Base-by-base conservation (phyloP, 1,140 invertebrate species). In the Trinorchestia longiramus region DNA sequence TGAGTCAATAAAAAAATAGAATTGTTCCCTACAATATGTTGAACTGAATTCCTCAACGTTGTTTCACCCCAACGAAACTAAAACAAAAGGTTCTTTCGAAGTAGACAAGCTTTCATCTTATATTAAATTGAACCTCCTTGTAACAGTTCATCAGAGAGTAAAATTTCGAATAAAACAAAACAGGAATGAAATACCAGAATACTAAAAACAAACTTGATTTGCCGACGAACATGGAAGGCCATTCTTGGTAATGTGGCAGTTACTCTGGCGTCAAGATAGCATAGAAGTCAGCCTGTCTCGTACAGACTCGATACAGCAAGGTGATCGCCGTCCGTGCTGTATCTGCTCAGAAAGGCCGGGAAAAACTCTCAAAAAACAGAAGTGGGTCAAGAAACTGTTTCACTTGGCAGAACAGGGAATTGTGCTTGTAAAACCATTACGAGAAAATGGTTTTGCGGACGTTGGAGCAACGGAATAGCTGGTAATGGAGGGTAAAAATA, bases 351-450 rank as follows among this genome's bases (percentile, higher is more conserved):
- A 28, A 77, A 15, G 11, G 28, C 62, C 15, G 62, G 36, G 1
- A 77, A 77, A 77, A 77, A 77, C n/a, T n/a, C 36, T 28, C 8
- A 77, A 77, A 77, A 77, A 77, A 36, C 62, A 77, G 28, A 77
- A 77, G 36, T 77, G 62, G 62, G 62, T 77, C 62, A 77, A 77
- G 62, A 77, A 77, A 77, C 62, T 77, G 62, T 77, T 77, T 77
- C 62, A 77, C 62, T 77, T 36, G 11, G 62, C 62, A 36, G 15
- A 77, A 77, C 62, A 77, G 62, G 62, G 62, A 77, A 77, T 77
- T 77, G 62, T 77, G 62, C 62, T 77, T 77, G 62, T 77, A 77
- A 77, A 77, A 77, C 62, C 62, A 77, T 77, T 77, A 19, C 8
- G 62, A 36, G 62, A 77, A 36, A 77, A 77, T 77, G 62, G 62